These are phyloP conservation scores for Tupaia chinensis DNA, from an alignment of 2,113 vertebrate species.

Conservation along the genomic window DNA sequence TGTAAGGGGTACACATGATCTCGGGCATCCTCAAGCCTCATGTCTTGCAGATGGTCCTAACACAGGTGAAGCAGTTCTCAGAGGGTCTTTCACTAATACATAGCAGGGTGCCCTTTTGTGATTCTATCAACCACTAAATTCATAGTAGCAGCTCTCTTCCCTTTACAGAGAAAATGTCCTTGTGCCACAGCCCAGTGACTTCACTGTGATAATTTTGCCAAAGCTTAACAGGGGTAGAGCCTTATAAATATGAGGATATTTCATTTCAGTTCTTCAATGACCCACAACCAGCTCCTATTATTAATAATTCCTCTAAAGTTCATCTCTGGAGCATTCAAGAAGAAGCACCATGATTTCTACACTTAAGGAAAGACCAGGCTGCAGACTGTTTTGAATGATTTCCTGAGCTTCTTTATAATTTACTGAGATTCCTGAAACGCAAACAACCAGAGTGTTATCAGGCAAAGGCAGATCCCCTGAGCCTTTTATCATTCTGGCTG, in stretches of 20 bases:
- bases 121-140: neutral
- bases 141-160: neutral
- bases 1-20: too few relatives aligned
- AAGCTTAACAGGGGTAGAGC: neutral
- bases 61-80: neutral
- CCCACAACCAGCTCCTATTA: neutral
- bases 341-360: neutral
- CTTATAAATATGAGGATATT: neutral
- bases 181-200: neutral
- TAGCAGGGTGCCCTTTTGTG: neutral
- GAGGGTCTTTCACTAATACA: neutral
- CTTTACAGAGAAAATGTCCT: neutral
- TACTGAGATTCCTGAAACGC: constrained; percentile 70
- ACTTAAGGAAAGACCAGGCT: constrained; percentile 36
- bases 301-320: neutral
- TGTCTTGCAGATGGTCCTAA: neutral
- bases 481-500: constrained; percentile 76
- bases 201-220: neutral
- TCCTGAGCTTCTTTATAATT: constrained; percentile 63
- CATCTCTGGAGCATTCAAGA: neutral
- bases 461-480: constrained; percentile 75
- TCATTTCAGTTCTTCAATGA: neutral
- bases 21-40: too few relatives aligned
- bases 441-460: constrained; percentile 74
- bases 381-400: constrained; percentile 2